Percentiles rank a stretch among this genome's conserved stretches.
phyloP scores from a whole-genome alignment of 2,888 invertebrate genomes.

The Sminthurides aquaticus region DNA sequence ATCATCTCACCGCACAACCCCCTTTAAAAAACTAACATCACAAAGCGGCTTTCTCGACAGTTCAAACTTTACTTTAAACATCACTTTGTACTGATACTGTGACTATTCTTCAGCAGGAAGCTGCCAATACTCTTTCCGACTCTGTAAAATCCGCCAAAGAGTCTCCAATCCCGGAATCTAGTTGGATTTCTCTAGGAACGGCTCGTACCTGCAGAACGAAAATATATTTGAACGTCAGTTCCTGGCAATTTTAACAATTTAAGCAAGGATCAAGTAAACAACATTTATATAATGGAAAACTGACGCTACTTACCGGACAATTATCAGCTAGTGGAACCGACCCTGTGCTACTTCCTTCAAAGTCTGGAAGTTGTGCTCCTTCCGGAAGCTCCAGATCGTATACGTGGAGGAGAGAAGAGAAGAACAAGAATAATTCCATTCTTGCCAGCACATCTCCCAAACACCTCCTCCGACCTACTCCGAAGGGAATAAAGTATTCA shows the following conservation, averaged over 20 bases:
- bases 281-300: neutral
- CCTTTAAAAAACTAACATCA: no score
- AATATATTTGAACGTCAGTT: no score
- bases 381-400: conserved; percentile 66
- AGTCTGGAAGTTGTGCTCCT: conserved; percentile 64
- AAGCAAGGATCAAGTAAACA: neutral
- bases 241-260: no score
- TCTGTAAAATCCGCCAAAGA: neutral
- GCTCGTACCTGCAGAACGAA: conserved; percentile 5
- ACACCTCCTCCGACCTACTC: conserved; percentile 79
- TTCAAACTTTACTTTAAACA: no score
- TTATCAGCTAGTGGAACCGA: neutral
- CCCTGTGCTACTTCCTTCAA: conserved; percentile 68
- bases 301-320: neutral
- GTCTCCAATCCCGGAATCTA: neutral
- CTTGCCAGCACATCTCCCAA: conserved; percentile 78
- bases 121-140: neutral
- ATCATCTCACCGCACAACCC: no score
- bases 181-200: neutral
- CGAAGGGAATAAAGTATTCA: conserved; percentile 84
- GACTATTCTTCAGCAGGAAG: neutral
- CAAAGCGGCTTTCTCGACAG: no score
- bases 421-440: conserved; percentile 85
- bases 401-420: conserved; percentile 71
- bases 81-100: no score